These are phyloP conservation scores for Polypedilum vanderplanki DNA, from an alignment of 1,140 invertebrate species.

Conservation along the genomic window DNA sequence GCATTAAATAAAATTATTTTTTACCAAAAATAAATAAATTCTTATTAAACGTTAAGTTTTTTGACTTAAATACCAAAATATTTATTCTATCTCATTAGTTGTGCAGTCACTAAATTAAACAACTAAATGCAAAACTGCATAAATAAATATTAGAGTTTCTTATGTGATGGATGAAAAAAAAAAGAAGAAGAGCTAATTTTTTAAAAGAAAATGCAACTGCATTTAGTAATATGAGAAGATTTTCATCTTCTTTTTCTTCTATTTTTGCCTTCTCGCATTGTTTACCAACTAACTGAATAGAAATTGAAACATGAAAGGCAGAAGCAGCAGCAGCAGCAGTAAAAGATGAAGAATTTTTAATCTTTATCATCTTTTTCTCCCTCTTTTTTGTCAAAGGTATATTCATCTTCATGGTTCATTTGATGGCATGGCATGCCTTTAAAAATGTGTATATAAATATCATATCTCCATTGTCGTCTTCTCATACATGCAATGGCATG, in stretches of 20 bases:
- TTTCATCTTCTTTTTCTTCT: background rate
- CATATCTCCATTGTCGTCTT: conserved; percentile 17
- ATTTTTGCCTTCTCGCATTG: background rate
- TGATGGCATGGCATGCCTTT: conserved; percentile 18
- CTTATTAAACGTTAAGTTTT: too few species aligned
- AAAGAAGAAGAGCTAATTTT: background rate
- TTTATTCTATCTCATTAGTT: background rate
- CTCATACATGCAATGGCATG: background rate
- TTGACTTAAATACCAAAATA: too few species aligned
- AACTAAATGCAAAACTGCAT: background rate
- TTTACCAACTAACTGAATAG: background rate
- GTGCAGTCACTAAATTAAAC: conserved; percentile 6
- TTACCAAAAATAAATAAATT: too few species aligned
- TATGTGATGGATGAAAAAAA: background rate
- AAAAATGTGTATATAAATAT: background rate
- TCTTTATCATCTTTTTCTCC: background rate
- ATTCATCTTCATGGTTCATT: background rate
- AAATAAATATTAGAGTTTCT: background rate
- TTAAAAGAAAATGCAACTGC: background rate
- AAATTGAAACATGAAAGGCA: background rate
- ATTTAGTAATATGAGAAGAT: background rate
- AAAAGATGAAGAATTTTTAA: background rate
- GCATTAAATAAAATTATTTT: too few species aligned
- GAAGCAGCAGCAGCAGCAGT: background rate
- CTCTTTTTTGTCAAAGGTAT: too few species aligned